Evolutionary conservation across 2,888 invertebrate species (phyloP), one percentile per base, ranked within the genome.

Genomic region (Aphrophora alni): DNA sequence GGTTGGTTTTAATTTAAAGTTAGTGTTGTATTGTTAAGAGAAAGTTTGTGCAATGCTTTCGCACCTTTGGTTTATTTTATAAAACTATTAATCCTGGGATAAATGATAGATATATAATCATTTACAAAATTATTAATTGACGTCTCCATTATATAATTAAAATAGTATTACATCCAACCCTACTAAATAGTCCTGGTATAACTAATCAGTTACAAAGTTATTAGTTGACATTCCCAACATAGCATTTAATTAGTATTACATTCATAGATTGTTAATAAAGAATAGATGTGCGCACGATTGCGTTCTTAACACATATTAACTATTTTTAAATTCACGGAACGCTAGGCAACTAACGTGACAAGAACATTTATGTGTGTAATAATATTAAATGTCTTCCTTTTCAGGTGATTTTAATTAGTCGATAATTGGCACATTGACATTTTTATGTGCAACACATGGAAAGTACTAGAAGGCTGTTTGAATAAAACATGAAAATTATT

Each of bases 391-490:
- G n/a, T 21, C 59, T 59, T 59, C 59, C 59, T 59, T 59, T 59
- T 59, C 59, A 59, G 59, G 59, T 59, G 59, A 21, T 59, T 59
- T 59, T 59, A 59, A 59, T 59, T 59, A 59, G 21, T 21, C 59
- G 59, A 59, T 59, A 59, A 59, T 59, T 59, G 59, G 59, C 59
- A 59, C 21, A 59, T 21, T 59, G 78, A 25, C 78, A 79, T 74
- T 25, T 79, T 79, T 79, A 79, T 79, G 78, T 79, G 74, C 68
- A 69, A 68, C 74, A 68, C 68, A 28, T 59, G 26, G 33, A 24
- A 38, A 73, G 27, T 73, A 25, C 24, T 59, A 14, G 59, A 7
- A 59, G 59, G 59, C 59, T 2, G 59, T 21, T 59, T 59, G 59
- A 59, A 59, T 59, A 59, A 59, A 59, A 59, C 59, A 59, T 59